Evolutionary conservation across 37 sponge, comb jelly and placozoan genomes (phyloP), one percentile per base, ranked within the genome.

Genomic region (Theonella swinhoei): DNA sequence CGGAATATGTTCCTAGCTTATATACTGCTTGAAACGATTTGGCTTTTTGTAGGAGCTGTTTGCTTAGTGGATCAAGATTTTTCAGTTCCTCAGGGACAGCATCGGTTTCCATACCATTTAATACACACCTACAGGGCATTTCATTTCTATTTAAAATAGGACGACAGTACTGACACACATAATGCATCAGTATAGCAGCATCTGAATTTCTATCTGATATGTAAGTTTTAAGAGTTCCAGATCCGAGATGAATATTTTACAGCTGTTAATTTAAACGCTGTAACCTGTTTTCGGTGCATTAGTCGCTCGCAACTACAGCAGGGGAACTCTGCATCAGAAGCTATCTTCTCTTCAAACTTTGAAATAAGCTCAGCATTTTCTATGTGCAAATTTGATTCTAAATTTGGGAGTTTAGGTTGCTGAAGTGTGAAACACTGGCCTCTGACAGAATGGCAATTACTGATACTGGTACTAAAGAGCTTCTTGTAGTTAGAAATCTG

Each of bases 11-110:
- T 33, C 77, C 85, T 19, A 92, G 78, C 41, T 85, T 73, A 9
- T 84, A 62, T 4, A 87, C 60, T 26, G 92, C 84, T 63, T 92
- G 88, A 62, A 66, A 92, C 9, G 31, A n/a, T 47, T 92, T 91
- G 4, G 88, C 88, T 20, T 61, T 47, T 32, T 91, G 88, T 59
- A 91, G 65, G 17, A 90, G 54, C 69, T 85, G 91, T 41, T 38
- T 81, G 42, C 82, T 76, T 11, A 90, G 62, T 32, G 80, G 33
- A 47, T 83, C 76, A 23, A 91, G 67, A 11, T 58, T 73, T 24
- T 61, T 22, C 67, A 91, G 73, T 41, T 87, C 80, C 68, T 1
- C 36, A 14, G 90, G 90, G 31, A 89, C 68, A 28, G 90, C 79
- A 11, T 35, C 78, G 1, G 73, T 66, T 65, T 79, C 25, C 36